Evolutionary conservation across 1,140 invertebrate species (phyloP), one percentile per base, ranked within the genome.

Genomic region (Drosophila hydei): DNA sequence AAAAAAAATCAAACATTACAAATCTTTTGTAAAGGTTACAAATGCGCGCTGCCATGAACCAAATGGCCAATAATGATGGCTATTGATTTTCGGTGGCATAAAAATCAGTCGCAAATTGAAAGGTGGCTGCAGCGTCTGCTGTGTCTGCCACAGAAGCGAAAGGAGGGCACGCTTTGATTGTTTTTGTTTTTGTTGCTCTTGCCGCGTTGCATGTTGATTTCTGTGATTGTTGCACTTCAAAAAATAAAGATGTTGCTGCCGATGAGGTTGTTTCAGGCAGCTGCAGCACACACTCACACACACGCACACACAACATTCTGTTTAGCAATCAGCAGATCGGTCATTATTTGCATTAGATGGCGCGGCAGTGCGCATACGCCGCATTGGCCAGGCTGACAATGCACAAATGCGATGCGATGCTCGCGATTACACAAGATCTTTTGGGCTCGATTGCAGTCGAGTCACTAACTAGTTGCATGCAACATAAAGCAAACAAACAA

Each of bases 21-120:
- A 47, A 74, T 55, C 64, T 77, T 68, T 77, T 77, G 71, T 50
- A 85, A 85, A 85, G 81, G 81, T 87, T 85, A 77, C 70, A 50
- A 61, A 50, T 52, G 18, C n/a, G 27, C n/a, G 21, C 21, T 36
- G 30, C 36, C 52, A 58, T 79, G 61, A 65, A 78, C 75, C 70
- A 73, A 77, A 81, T 81, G 64, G 54, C 51, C 48, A 42, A 48
- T 72, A 72, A 84, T 84, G 79, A 84, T 75, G 75, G 56, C 59
- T 47, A 61, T 23, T 77, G 60, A 45, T 64, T 74, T 64, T 74
- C 60, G 48, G 56, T 79, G 52, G 75, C 64, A 43, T 47, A 67
- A 83, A 83, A 48, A 75, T n/a, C n/a, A n/a, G 75, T 83, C 79
- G 68, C 59, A 61, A 72, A 58, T 33, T 77, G 79, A 79, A 75